A percentile compares a stretch with the other conserved stretches of the same genome.
phyloP scores from a whole-genome alignment of 2,113 vertebrate species.

The Taurulus bubalis region DNA sequence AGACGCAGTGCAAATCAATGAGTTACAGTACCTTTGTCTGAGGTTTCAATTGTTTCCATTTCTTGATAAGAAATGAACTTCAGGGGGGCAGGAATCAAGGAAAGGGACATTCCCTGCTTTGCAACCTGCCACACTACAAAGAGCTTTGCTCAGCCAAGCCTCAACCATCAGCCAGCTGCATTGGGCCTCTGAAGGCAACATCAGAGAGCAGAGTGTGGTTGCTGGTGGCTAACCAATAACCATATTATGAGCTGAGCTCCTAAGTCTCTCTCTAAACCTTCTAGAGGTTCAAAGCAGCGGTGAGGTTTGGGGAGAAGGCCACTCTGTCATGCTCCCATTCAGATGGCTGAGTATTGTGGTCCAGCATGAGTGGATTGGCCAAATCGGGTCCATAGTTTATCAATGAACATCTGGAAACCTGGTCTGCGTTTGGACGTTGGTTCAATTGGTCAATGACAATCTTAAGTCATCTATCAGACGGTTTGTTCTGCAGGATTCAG shows the following conservation, averaged over 20 bases:
- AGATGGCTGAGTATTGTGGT: conserved; percentile 72
- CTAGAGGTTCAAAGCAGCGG: conserved; percentile 79
- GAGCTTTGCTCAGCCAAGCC: conserved; percentile 68
- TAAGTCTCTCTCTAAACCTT: conserved; percentile 80
- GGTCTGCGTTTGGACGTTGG: conserved; percentile 54
- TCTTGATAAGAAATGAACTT: conserved; percentile 43
- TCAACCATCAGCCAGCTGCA: conserved; percentile 80
- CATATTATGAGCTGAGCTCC: conserved; percentile 83
- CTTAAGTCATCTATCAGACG: conserved; percentile 42
- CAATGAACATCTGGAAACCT: conserved; percentile 75
- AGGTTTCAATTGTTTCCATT: conserved; percentile 19
- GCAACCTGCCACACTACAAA: conserved; percentile 82
- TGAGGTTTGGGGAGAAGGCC: conserved; percentile 79
- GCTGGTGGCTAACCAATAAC: conserved; percentile 85
- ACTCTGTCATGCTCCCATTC: conserved; percentile 77
- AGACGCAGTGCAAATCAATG: neutral
- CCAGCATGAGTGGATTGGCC: conserved; percentile 56
- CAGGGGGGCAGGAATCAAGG: conserved; percentile 33
- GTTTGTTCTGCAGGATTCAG: conserved; percentile 16
- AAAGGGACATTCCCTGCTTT: conserved; percentile 70
- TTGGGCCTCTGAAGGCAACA: conserved; percentile 82
- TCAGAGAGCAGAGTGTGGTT: conserved; percentile 84
- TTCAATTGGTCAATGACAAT: conserved; percentile 64
- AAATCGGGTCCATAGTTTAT: conserved; percentile 73
- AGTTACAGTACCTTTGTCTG: neutral